A percentile compares a stretch with the other conserved stretches of the same genome.
phyloP scores from a whole-genome alignment of 2,797 vertebrate species.

The Manis javanica region DNA sequence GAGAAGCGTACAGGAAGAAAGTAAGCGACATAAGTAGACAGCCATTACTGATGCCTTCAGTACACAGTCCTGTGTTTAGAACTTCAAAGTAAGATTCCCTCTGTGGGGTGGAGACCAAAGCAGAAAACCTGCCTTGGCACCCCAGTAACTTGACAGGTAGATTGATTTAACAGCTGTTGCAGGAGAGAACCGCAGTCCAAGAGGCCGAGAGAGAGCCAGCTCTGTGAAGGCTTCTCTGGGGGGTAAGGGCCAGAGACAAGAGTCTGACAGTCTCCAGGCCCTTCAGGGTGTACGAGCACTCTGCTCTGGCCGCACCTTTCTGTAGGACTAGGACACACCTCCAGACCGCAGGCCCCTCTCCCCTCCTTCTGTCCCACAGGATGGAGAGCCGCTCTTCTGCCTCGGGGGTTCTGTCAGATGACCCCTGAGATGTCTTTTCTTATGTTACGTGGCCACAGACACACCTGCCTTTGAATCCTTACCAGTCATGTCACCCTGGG shows the following conservation, averaged over 20 bases:
- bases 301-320: neutral
- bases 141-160: fast-evolving
- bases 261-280: neutral
- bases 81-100: neutral
- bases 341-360: fast-evolving
- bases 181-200: fast-evolving
- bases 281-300: too few species aligned
- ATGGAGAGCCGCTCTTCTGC: fast-evolving
- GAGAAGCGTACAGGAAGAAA: neutral
- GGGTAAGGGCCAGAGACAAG: fast-evolving
- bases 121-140: fast-evolving
- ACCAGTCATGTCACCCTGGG: neutral
- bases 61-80: neutral
- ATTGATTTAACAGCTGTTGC: neutral
- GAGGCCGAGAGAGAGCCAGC: neutral
- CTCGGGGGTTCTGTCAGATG: neutral
- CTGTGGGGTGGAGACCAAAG: neutral
- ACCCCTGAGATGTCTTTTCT: neutral
- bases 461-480: neutral
- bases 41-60: fast-evolving
- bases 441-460: fast-evolving
- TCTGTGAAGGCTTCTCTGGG: fast-evolving
- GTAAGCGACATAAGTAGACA: neutral
- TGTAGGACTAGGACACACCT: neutral
- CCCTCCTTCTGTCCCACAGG: too few species aligned